phyloP scores from a whole-genome alignment of 1,140 invertebrate genomes.

The Drosophila micromelanica region DNA sequence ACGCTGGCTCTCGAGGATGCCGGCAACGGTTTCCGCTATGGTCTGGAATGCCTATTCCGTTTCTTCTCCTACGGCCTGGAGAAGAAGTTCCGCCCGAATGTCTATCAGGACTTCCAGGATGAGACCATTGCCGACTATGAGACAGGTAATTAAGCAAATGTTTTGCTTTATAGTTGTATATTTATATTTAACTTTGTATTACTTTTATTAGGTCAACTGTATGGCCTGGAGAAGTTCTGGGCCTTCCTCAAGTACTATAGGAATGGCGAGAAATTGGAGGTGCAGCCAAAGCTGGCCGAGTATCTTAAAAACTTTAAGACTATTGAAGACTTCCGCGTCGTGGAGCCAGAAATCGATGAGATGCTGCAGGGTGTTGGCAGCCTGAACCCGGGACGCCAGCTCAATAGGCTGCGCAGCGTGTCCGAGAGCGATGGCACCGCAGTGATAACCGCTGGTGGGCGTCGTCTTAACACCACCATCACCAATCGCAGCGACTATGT shows the following conservation, averaged over 20 bases:
- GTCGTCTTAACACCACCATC: conserved; percentile 78
- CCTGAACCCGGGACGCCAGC: conserved; percentile 84
- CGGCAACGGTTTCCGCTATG: conserved; percentile 94
- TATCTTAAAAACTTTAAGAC: conserved; percentile 95
- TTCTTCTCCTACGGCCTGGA: conserved; percentile 99
- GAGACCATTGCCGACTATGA: conserved; percentile 97
- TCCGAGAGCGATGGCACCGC: conserved; percentile 86
- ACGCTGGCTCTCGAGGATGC: conserved; percentile 96
- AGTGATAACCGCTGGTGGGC: conserved; percentile 64
- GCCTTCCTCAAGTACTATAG: conserved; percentile 98
- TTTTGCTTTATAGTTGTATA: neutral
- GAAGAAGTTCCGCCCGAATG: conserved; percentile 95
- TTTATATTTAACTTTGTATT: neutral
- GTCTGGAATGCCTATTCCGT: conserved; percentile 98
- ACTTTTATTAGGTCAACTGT: conserved; percentile 92
- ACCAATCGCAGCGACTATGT: conserved; percentile 83
- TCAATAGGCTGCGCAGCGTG: conserved; percentile 86
- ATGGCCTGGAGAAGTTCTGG: conserved; percentile 99
- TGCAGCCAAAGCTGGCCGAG: conserved; percentile 91
- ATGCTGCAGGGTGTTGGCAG: conserved; percentile 85
- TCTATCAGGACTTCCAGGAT: conserved; percentile 98
- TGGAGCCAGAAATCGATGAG: conserved; percentile 88
- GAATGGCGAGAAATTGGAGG: conserved; percentile 90
- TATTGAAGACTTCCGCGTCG: conserved; percentile 96
- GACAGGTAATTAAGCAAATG: conserved; percentile 87